Conservation (phyloP, 2,113 vertebrate species). For the Bubalus kerabau region DNA sequence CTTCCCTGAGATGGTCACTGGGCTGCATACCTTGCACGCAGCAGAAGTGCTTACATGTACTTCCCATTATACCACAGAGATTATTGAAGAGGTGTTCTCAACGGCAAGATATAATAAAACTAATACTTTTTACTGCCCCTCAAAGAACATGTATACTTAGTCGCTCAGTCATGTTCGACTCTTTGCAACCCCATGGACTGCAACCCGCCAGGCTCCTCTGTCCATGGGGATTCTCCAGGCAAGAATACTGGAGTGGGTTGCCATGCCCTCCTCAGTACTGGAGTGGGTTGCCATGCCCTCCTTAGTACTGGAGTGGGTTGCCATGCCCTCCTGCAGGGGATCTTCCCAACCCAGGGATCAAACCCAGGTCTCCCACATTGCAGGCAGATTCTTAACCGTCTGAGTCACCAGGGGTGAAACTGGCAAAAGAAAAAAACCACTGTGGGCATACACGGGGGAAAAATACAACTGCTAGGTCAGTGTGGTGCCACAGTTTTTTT, state of each 20-base stretch:
- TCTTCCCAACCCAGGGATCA: background rate
- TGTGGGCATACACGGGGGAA: background rate
- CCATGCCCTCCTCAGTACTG: background rate
- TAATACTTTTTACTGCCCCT: background rate
- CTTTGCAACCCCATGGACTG: background rate
- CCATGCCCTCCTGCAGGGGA: background rate
- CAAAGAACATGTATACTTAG: background rate
- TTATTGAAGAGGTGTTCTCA: background rate
- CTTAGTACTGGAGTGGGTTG: background rate
- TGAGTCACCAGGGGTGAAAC: background rate
- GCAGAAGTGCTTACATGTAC: background rate
- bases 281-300: background rate
- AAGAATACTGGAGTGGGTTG: background rate
- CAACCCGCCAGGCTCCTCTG: background rate
- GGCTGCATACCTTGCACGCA: background rate
- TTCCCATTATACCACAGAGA: background rate
- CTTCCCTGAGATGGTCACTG: background rate
- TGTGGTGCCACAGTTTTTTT: too few species aligned
- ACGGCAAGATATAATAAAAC: background rate
- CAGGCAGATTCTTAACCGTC: rapidly evolving
- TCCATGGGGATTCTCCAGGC: background rate
- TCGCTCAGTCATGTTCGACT: background rate
- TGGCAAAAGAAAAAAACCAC: background rate
- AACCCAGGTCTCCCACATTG: background rate
- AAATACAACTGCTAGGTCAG: background rate